phyloP scores from a whole-genome alignment of 2,888 invertebrate genomes.

The Hedya salicella region DNA sequence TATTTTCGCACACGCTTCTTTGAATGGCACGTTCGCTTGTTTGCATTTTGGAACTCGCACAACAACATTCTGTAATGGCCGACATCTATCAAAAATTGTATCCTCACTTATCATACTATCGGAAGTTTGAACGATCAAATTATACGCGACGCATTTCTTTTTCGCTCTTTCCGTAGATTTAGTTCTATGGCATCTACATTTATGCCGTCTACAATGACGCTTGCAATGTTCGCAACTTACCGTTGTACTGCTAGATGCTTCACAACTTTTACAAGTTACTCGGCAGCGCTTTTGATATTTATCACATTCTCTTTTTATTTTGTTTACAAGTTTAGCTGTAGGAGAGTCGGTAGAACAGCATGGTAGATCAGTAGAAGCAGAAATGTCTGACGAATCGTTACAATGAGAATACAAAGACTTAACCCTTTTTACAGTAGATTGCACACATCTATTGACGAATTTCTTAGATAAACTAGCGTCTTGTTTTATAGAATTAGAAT shows the following conservation, averaged over 20 bases:
- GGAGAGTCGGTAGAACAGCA: slow-evolving; percentile 72
- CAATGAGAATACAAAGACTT: slow-evolving; percentile 51
- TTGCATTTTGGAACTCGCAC: slow-evolving; percentile 72
- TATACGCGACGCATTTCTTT: slow-evolving; percentile 76
- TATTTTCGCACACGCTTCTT: slow-evolving; percentile 63
- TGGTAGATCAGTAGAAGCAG: slow-evolving; percentile 65
- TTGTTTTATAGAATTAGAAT: slow-evolving; percentile 12
- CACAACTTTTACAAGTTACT: slow-evolving; percentile 58
- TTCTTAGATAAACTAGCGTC: slow-evolving; percentile 45
- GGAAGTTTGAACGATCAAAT: slow-evolving; percentile 77
- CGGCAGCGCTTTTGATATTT: slow-evolving; percentile 73
- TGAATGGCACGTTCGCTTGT: slow-evolving; percentile 61
- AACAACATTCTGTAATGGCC: slow-evolving; percentile 68
- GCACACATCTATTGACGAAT: slow-evolving; percentile 63
- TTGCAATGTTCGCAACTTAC: slow-evolving; percentile 71
- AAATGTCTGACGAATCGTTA: slow-evolving; percentile 65
- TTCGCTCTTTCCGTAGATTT: slow-evolving; percentile 64
- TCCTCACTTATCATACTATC: slow-evolving; percentile 75
- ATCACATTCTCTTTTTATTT: slow-evolving; percentile 76
- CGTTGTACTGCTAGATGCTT: slow-evolving; percentile 72
- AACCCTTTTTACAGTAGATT: slow-evolving; percentile 56
- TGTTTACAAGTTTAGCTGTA: slow-evolving; percentile 72
- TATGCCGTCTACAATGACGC: slow-evolving; percentile 64
- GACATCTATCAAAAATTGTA: slow-evolving; percentile 51
- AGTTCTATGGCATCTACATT: slow-evolving; percentile 63